These are phyloP conservation scores for Malthinus seriepunctatus DNA, from an alignment of 2,888 invertebrate species.

Conservation along the genomic window DNA sequence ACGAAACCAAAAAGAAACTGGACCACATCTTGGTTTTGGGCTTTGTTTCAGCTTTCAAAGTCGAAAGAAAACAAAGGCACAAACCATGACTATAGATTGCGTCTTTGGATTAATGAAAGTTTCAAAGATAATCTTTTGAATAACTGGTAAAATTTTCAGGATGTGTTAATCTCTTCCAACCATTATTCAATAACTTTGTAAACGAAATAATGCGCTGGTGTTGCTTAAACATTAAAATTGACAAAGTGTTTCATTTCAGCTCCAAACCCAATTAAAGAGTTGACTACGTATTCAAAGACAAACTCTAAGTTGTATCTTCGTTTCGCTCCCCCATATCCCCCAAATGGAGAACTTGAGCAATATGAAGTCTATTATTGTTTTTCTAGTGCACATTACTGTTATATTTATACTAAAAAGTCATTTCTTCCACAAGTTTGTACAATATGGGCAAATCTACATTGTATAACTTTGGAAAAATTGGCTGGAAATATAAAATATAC, in stretches of 20 bases:
- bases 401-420: background rate
- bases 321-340: slow-evolving; percentile 41
- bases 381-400: background rate
- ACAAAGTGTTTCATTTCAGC: slow-evolving; percentile 4
- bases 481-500: background rate
- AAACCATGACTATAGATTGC: no score
- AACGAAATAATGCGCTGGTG: no score
- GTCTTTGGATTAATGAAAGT: no score
- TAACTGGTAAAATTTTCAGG: no score
- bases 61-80: no score
- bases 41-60: no score
- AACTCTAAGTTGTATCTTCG: slow-evolving; percentile 34
- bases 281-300: slow-evolving; percentile 32
- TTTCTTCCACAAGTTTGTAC: background rate
- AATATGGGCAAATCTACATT: slow-evolving; percentile 14
- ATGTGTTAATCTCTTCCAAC: no score
- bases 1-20: no score
- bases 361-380: slow-evolving; percentile 30
- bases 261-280: slow-evolving; percentile 9
- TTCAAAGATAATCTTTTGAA: no score
- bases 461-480: slow-evolving; percentile 5
- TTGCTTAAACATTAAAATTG: no score
- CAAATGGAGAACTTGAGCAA: slow-evolving; percentile 36
- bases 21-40: no score
- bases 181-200: no score